Evolutionary conservation across 1,140 invertebrate genomes (phyloP).

Genomic region (Rhagoletis pomonella): DNA sequence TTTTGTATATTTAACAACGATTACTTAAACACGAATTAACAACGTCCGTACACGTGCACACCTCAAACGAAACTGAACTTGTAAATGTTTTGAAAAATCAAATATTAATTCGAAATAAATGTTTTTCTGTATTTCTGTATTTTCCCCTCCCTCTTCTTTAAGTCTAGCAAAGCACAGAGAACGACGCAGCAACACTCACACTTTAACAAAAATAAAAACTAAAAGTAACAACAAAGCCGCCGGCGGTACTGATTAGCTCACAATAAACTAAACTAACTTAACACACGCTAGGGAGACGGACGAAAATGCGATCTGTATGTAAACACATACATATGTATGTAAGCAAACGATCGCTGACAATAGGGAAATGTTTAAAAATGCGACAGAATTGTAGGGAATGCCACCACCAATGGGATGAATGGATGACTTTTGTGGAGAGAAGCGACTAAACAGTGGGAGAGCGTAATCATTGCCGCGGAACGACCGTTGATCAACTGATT

Average conservation of each 20-base stretch:
- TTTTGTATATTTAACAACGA: neutral
- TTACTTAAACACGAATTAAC: constrained; percentile 39
- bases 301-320: neutral
- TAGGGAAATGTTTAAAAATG: neutral
- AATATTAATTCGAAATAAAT: constrained; percentile 54
- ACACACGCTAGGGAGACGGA: neutral
- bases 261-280: neutral
- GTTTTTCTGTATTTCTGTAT: neutral
- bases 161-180: neutral
- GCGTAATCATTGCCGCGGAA: neutral
- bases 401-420: neutral
- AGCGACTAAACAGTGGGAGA: neutral
- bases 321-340: neutral
- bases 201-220: neutral
- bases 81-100: constrained; percentile 56
- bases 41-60: constrained; percentile 54
- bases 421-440: neutral
- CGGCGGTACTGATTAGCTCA: neutral
- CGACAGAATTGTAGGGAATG: neutral
- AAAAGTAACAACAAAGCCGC: constrained; percentile 1
- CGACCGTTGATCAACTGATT: neutral
- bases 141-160: neutral
- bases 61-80: constrained; percentile 57
- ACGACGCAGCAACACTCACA: neutral
- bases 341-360: neutral